Percentiles rank a stretch among this genome's conserved stretches.
These are phyloP conservation scores for Sylvietta virens DNA, from an alignment of 2,113 vertebrate species.

Conservation along the genomic window DNA sequence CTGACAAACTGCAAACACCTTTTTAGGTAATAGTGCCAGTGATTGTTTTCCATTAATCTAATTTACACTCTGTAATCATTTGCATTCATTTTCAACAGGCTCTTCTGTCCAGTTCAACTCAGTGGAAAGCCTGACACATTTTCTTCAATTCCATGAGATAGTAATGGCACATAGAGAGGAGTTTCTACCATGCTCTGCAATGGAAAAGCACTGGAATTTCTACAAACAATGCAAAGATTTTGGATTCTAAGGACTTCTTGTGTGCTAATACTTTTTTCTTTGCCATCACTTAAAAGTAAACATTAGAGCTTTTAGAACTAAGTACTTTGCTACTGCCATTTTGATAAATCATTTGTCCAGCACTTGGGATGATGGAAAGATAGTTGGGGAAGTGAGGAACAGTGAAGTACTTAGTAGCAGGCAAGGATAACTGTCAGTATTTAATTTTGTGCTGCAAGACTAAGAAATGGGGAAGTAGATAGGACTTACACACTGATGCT, in stretches of 20 bases:
- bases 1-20: neutral
- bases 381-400: neutral
- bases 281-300: neutral
- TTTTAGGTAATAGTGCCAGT: neutral
- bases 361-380: neutral
- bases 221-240: conserved; percentile 52
- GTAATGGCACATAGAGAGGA: conserved; percentile 75
- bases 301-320: neutral
- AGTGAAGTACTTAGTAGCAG: neutral
- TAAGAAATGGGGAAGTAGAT: neutral
- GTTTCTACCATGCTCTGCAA: conserved; percentile 73
- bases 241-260: conserved; percentile 39
- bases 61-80: neutral
- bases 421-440: neutral
- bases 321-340: neutral
- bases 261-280: neutral
- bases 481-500: neutral
- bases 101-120: neutral
- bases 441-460: neutral
- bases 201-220: conserved; percentile 81
- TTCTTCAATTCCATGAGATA: conserved; percentile 73
- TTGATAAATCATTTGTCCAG: neutral
- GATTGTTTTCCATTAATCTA: neutral
- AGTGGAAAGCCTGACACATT: neutral
- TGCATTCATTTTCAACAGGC: conserved; percentile 65